A percentile compares a stretch with the other conserved stretches of the same genome.
Evolutionary conservation across 2,113 vertebrate species (phyloP).

Genomic region (Castor canadensis): DNA sequence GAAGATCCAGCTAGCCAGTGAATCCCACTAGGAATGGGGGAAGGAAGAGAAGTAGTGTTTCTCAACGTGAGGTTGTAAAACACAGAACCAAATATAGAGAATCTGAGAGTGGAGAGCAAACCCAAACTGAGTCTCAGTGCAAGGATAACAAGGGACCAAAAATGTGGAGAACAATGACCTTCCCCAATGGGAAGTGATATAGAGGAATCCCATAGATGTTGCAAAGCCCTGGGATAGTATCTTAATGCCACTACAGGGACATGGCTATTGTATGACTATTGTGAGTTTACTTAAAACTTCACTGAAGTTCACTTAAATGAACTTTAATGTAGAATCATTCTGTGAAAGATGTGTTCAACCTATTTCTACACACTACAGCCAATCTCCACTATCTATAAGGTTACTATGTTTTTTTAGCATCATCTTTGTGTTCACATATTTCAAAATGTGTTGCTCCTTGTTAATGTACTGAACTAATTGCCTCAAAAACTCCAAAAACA

Average conservation of each 20-base stretch:
- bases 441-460: not conserved
- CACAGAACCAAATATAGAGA: not conserved
- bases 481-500: not conserved
- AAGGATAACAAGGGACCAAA: not conserved
- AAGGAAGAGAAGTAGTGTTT: not conserved
- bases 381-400: not conserved
- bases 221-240: not conserved
- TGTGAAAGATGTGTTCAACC: not conserved
- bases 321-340: no score
- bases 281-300: not conserved
- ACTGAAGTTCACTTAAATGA: not conserved
- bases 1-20: not conserved
- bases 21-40: not conserved
- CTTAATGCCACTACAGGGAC: not conserved
- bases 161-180: not conserved
- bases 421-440: not conserved
- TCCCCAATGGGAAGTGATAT: fast-evolving
- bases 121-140: not conserved
- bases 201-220: not conserved
- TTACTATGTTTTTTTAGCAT: not conserved
- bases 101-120: not conserved
- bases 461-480: not conserved
- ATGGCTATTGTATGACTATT: not conserved
- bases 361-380: not conserved
- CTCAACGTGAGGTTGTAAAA: not conserved